These are phyloP conservation scores for Nematopogon swammerdamellus DNA, from an alignment of 2,888 invertebrate species.

Conservation along the genomic window DNA sequence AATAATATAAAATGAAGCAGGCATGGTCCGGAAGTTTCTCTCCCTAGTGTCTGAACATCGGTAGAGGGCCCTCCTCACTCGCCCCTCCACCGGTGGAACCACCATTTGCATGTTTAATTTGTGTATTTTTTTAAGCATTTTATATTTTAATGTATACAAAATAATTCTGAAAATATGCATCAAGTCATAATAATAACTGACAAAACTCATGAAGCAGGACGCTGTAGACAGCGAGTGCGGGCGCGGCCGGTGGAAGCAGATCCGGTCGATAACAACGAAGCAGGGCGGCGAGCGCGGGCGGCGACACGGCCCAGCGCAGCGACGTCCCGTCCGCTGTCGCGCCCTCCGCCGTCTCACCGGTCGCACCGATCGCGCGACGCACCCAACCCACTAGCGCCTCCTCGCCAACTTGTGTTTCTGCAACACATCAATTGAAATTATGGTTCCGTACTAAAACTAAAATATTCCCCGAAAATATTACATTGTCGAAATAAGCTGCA, in stretches of 20 bases:
- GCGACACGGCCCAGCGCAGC: slow-evolving; percentile 25
- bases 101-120: neutral
- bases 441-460: no score
- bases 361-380: slow-evolving; percentile 16
- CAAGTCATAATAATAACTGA: slow-evolving; percentile 14
- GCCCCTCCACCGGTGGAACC: no score
- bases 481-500: no score
- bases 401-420: slow-evolving; percentile 68
- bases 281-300: slow-evolving; percentile 67
- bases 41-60: no score
- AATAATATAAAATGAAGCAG: no score
- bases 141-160: no score
- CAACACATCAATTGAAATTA: no score
- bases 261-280: slow-evolving; percentile 88
- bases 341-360: slow-evolving; percentile 22
- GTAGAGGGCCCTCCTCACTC: no score
- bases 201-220: slow-evolving; percentile 82
- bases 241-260: slow-evolving; percentile 72
- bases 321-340: no score
- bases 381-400: slow-evolving; percentile 78
- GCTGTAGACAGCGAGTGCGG: slow-evolving; percentile 83
- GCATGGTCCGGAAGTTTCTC: no score
- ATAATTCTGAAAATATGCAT: no score
- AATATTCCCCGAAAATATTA: no score
- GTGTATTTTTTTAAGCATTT: slow-evolving; percentile 14